Base-by-base conservation (phyloP, 2,888 invertebrate species). In the Lampropteryx suffumata region DNA sequence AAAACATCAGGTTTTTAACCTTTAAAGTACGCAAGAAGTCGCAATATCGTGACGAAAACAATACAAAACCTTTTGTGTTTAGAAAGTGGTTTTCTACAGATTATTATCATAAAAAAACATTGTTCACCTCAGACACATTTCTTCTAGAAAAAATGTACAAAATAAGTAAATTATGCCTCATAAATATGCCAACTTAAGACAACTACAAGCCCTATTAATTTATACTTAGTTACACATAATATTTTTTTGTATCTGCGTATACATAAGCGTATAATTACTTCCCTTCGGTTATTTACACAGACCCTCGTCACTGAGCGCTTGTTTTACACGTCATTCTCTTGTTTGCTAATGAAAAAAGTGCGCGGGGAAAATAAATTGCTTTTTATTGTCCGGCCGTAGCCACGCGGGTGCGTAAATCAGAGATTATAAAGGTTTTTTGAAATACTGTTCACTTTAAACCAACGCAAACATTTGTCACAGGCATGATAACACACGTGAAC, bases 331-430 rank as follows among this genome's bases (percentile, higher is more conserved):
- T 87, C 87, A 85, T 82, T 83, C 84, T 83, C 84, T 77, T 79
- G 82, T 85, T 84, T 81, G 80, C 82, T 86, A 87, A 87, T 87
- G 87, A 87, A 88, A 88, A 86, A 86, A 84, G 76, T 80, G 76
- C 69, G 73, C 74, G 62, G 73, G 68, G 59, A 71, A 79, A 82
- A 82, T 83, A 81, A 85, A 87, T 84, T 85, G 84, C 79, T 82
- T 86, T 85, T 80, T 81, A 84, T 84, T 85, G 83, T 84, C 71
- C 76, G 65, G 67, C 76, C 77, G 71, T 82, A 76, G 63, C 61
- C 71, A 68, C 59, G 64, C 62, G 76, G 74, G 78, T 78, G 82
- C 79, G 80, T 82, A 80, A 84, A 84, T 79, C 82, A 82, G 76
- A 78, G 80, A 83, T 84, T 83, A 82, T 77, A 78, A 78, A 78